Evolutionary conservation across 1,140 invertebrate species (phyloP).

Genomic region (Apocrypta bakeri): DNA sequence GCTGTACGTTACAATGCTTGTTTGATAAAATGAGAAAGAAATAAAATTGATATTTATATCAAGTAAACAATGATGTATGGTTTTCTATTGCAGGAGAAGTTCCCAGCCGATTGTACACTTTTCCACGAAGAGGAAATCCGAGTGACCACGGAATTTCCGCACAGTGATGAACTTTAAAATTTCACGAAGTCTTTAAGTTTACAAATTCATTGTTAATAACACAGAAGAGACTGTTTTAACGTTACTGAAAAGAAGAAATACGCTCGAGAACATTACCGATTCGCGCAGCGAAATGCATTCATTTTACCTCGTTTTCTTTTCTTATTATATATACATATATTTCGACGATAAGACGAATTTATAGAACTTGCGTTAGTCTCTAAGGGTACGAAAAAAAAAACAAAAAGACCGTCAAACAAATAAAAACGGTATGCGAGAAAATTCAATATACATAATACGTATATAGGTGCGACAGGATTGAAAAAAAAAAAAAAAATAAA

Average conservation of each 20-base stretch:
- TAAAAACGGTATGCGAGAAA: not conserved
- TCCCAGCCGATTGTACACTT: conserved; percentile 81
- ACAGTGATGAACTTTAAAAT: conserved; percentile 84
- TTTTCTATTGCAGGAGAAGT: conserved; percentile 77
- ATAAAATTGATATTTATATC: not conserved
- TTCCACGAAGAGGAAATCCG: conserved; percentile 87
- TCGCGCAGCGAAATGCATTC: not conserved
- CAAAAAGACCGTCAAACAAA: not conserved
- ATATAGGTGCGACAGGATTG: not conserved
- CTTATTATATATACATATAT: not conserved
- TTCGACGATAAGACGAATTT: conserved; percentile 27
- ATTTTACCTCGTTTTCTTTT: conserved; percentile 28
- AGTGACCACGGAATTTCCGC: conserved; percentile 86
- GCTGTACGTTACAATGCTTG: no score
- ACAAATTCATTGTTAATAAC: conserved; percentile 47
- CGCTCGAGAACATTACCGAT: not conserved
- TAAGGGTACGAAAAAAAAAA: conserved; percentile 19
- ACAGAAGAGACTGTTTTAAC: conserved; percentile 47
- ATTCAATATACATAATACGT: not conserved
- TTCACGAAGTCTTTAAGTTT: conserved; percentile 17
- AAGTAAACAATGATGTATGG: not conserved
- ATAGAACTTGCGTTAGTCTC: conserved; percentile 18
- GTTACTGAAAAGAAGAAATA: conserved; percentile 10
- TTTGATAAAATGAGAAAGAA: no score
- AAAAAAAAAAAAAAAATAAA: not conserved